Evolutionary conservation across 2,888 invertebrate genomes (phyloP).

Genomic region (Caenorhabditis uteleia): DNA sequence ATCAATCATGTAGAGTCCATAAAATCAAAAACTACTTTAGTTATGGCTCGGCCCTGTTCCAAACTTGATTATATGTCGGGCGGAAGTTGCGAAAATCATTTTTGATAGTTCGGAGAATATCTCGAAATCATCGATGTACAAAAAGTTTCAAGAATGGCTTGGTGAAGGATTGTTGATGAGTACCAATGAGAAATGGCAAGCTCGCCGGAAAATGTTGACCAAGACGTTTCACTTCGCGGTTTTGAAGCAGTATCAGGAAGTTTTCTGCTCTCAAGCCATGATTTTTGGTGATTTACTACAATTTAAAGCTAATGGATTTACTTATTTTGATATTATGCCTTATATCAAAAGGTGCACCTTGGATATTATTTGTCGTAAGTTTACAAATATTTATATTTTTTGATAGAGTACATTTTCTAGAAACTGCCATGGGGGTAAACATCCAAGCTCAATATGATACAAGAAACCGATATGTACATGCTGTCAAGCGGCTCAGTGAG

Average conservation of each 20-base stretch:
- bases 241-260: conserved; percentile 70
- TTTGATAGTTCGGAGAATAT: conserved; percentile 66
- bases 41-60: conserved; percentile 54
- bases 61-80: conserved; percentile 28
- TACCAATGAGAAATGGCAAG: conserved; percentile 72
- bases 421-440: conserved; percentile 58
- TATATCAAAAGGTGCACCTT: conserved; percentile 73
- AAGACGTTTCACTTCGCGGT: conserved; percentile 74
- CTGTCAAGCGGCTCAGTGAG: too few relatives aligned
- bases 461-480: conserved; percentile 51
- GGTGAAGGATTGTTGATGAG: conserved; percentile 73
- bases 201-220: conserved; percentile 72
- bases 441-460: conserved; percentile 46
- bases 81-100: conserved; percentile 51
- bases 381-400: too few relatives aligned
- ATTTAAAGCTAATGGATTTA: conserved; percentile 42
- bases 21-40: conserved; percentile 3
- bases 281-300: conserved; percentile 13
- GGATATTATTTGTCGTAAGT: conserved; percentile 70
- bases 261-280: conserved; percentile 43
- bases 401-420: conserved; percentile 20
- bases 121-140: conserved; percentile 71
- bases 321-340: conserved; percentile 71
- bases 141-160: conserved; percentile 71
- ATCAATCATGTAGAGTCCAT: background rate